These are phyloP conservation scores for Nymphalis polychloros DNA, from an alignment of 2,888 invertebrate genomes.

Conservation along the genomic window DNA sequence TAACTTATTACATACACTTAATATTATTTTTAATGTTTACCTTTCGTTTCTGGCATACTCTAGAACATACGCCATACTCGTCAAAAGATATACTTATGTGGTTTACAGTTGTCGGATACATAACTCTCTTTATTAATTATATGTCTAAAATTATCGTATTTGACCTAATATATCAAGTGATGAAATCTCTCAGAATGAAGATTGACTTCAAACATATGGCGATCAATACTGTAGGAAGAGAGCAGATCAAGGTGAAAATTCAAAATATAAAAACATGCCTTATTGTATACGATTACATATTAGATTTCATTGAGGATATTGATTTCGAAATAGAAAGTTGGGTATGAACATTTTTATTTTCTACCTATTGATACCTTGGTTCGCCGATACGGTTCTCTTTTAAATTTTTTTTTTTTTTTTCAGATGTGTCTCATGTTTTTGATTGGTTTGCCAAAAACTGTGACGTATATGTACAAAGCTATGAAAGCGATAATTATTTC, in stretches of 20 bases:
- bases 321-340: slow-evolving; percentile 13
- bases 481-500: too few relatives aligned
- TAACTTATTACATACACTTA: too few relatives aligned
- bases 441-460: slow-evolving; percentile 5
- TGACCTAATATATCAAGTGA: slow-evolving; percentile 10
- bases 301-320: slow-evolving; percentile 13
- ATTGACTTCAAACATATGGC: slow-evolving; percentile 13
- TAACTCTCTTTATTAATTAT: slow-evolving; percentile 1
- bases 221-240: slow-evolving; percentile 16
- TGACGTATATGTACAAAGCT: slow-evolving; percentile 1
- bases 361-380: background rate
- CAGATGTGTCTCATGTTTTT: slow-evolving; percentile 9
- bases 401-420: background rate
- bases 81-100: background rate
- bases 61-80: background rate
- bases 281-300: background rate
- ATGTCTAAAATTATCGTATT: slow-evolving; percentile 14
- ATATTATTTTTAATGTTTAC: too few relatives aligned
- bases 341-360: slow-evolving; percentile 8
- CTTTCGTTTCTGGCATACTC: too few relatives aligned
- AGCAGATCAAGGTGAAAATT: background rate
- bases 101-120: background rate
- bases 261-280: slow-evolving; percentile 15
- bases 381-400: background rate
- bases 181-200: slow-evolving; percentile 12